Evolutionary conservation across 2,797 vertebrate genomes (phyloP).

Genomic region (Rallus crepitans): DNA sequence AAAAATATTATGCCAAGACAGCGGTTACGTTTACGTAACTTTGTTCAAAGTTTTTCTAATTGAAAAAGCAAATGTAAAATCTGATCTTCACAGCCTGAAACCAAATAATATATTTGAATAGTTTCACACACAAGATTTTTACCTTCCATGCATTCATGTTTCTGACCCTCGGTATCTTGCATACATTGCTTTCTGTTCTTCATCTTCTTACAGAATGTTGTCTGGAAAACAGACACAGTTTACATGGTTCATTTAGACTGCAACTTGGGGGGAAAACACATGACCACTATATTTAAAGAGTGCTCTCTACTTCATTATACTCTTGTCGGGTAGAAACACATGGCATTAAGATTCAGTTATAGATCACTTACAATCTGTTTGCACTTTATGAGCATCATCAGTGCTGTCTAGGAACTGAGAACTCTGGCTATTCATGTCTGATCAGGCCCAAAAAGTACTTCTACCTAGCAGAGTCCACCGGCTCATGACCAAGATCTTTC

Average conservation of each 20-base stretch:
- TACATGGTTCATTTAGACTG: background rate
- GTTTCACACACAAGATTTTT: slow-evolving; percentile 11
- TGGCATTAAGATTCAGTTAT: background rate
- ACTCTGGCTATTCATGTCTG: background rate
- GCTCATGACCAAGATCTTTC: background rate
- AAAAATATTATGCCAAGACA: background rate
- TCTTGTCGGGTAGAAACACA: background rate
- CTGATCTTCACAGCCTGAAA: background rate
- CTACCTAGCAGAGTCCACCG: background rate
- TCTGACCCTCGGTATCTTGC: slow-evolving; percentile 68
- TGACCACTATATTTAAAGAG: background rate
- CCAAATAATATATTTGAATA: background rate
- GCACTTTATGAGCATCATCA: background rate
- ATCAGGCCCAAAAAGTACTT: background rate
- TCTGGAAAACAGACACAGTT: slow-evolving; percentile 35
- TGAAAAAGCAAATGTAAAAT: background rate
- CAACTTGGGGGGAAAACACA: background rate
- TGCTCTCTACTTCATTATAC: background rate
- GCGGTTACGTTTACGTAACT: background rate
- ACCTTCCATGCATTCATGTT: slow-evolving; percentile 78
- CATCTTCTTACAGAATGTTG: slow-evolving; percentile 68
- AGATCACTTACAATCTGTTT: background rate
- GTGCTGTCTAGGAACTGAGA: background rate
- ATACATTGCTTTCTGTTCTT: slow-evolving; percentile 76
- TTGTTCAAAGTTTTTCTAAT: background rate